phyloP scores from a whole-genome alignment of 2,797 vertebrate genomes.

The Falco biarmicus region DNA sequence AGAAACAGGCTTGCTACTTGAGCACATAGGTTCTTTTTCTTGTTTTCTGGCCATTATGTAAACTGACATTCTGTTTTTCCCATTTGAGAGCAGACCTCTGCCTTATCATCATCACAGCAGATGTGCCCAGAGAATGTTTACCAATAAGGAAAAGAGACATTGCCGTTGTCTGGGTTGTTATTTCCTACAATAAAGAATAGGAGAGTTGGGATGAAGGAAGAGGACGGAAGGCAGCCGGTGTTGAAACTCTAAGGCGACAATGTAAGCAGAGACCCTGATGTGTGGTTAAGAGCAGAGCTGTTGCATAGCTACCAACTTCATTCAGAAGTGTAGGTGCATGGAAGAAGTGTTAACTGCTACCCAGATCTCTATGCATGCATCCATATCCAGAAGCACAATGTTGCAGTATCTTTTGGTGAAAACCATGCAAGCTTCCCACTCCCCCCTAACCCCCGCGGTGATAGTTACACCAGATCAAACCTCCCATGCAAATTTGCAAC shows the following conservation, averaged over 20 bases:
- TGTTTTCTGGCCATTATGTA: slow-evolving; percentile 64
- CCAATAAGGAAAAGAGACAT: slow-evolving; percentile 57
- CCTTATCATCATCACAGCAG: slow-evolving; percentile 57
- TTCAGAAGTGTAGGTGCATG: not conserved
- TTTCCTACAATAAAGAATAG: slow-evolving; percentile 69
- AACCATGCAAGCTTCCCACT: not conserved
- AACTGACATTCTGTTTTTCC: slow-evolving; percentile 67
- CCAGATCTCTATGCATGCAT: not conserved
- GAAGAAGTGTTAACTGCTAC: not conserved
- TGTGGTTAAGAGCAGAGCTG: not conserved
- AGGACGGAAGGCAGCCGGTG: slow-evolving; percentile 18
- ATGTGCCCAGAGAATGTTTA: slow-evolving; percentile 55
- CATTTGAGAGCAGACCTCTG: slow-evolving; percentile 40
- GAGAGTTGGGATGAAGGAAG: slow-evolving; percentile 17
- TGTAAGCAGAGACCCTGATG: not conserved
- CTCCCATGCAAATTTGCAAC: not conserved
- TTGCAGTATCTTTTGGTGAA: not conserved
- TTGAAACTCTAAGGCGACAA: not conserved
- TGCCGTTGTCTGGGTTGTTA: slow-evolving; percentile 58
- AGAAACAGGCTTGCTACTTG: slow-evolving; percentile 19
- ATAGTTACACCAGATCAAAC: not conserved
- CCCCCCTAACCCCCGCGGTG: rapidly evolving
- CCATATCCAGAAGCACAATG: not conserved
- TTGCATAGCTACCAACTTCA: not conserved
- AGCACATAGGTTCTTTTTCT: slow-evolving; percentile 21